Conservation (phyloP, 2,113 vertebrate genomes). For the Crotalus viridis region DNA sequence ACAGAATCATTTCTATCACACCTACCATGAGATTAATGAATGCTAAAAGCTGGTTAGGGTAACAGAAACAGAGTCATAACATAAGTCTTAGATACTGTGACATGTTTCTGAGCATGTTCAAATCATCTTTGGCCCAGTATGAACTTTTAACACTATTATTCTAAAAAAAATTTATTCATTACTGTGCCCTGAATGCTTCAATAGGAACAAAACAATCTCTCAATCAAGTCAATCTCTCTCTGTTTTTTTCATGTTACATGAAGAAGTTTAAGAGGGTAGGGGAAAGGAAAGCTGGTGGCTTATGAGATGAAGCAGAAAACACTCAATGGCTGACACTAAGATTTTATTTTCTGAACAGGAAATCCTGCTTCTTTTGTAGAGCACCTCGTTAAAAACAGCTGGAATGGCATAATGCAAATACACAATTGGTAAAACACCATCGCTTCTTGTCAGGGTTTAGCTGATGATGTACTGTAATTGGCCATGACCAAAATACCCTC, state of each 20-base stretch:
- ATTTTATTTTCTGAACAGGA: neutral
- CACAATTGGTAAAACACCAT: neutral
- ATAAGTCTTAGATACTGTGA: neutral
- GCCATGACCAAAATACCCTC: neutral
- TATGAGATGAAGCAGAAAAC: neutral
- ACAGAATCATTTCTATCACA: neutral
- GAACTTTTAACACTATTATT: neutral
- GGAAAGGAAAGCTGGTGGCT: neutral
- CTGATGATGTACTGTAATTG: neutral
- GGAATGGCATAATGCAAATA: neutral
- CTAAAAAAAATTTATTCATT: neutral
- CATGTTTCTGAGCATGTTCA: neutral
- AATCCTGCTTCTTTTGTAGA: neutral
- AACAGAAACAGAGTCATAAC: neutral
- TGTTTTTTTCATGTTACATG: neutral
- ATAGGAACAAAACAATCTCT: neutral
- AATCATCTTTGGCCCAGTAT: neutral
- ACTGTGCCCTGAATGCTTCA: neutral
- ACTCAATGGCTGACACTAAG: neutral
- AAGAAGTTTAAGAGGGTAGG: neutral
- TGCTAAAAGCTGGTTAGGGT: neutral
- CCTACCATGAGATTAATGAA: neutral
- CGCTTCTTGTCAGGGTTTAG: neutral
- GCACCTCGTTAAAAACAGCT: neutral
- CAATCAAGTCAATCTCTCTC: neutral